These are phyloP conservation scores for Anguilla japonica DNA, from an alignment of 2,113 vertebrate species.

Conservation along the genomic window DNA sequence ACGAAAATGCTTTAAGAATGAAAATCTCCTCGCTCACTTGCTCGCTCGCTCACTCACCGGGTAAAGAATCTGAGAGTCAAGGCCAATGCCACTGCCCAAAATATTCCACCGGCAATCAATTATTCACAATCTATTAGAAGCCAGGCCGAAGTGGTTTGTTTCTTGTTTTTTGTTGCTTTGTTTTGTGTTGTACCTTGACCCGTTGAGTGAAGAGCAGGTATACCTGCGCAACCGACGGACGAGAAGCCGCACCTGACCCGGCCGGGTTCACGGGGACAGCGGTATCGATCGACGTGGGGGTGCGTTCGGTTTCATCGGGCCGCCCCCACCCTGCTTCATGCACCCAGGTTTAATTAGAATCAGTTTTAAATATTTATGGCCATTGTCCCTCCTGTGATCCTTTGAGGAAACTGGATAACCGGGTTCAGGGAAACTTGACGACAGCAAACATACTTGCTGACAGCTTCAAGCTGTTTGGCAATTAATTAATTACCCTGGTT, in stretches of 20 bases:
- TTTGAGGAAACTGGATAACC: constrained; percentile 59
- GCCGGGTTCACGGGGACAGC: constrained; percentile 34
- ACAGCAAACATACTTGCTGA: constrained; percentile 64
- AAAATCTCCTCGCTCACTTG: not conserved
- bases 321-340: constrained; percentile 51
- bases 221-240: constrained; percentile 35
- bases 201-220: constrained; percentile 44
- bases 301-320: constrained; percentile 56
- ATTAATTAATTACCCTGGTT: constrained; percentile 66
- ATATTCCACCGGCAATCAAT: constrained; percentile 22
- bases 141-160: constrained; percentile 6
- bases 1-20: not conserved
- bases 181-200: constrained; percentile 29
- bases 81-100: constrained; percentile 12
- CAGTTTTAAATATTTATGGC: constrained; percentile 73
- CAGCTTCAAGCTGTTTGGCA: constrained; percentile 61
- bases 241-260: constrained; percentile 42
- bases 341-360: constrained; percentile 72
- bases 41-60: not conserved
- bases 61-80: not conserved
- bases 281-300: constrained; percentile 37
- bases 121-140: constrained; percentile 36
- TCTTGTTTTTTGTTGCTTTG: constrained; percentile 11
- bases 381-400: constrained; percentile 65
- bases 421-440: constrained; percentile 61